phyloP scores from a whole-genome alignment of 2,888 invertebrate species.

The Acheta domesticus region DNA sequence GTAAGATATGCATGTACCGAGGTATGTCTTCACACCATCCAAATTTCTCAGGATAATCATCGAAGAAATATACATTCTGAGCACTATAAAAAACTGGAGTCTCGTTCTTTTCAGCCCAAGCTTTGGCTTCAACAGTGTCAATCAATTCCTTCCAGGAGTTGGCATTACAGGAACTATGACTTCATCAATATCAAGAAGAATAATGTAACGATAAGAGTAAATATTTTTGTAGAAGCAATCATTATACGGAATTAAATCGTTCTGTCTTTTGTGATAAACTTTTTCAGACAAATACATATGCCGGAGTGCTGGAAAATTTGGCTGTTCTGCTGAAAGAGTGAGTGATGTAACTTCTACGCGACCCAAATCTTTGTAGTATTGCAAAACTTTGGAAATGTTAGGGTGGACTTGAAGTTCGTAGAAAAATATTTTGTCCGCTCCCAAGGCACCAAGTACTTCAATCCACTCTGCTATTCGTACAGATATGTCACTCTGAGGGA shows the following conservation, averaged over 20 bases:
- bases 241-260: constrained; percentile 18
- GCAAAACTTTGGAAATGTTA: no score
- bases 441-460: no score
- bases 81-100: not conserved
- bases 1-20: constrained; percentile 19
- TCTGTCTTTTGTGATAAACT: not conserved
- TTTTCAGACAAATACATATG: not conserved
- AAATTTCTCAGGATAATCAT: not conserved
- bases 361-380: not conserved
- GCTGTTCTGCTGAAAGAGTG: not conserved
- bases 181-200: not conserved
- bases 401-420: no score
- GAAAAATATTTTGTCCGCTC: no score
- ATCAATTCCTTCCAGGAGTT: not conserved
- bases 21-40: not conserved
- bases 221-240: constrained; percentile 19
- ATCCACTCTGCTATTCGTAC: no score
- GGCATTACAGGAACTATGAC: not conserved
- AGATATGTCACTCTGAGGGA: no score
- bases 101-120: not conserved
- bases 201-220: not conserved
- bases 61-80: constrained; percentile 19
- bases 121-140: not conserved
- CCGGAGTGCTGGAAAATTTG: not conserved
- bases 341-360: not conserved